Base-by-base conservation (phyloP, 2,888 invertebrate genomes). In the Chaetogeoica ovagalla region DNA sequence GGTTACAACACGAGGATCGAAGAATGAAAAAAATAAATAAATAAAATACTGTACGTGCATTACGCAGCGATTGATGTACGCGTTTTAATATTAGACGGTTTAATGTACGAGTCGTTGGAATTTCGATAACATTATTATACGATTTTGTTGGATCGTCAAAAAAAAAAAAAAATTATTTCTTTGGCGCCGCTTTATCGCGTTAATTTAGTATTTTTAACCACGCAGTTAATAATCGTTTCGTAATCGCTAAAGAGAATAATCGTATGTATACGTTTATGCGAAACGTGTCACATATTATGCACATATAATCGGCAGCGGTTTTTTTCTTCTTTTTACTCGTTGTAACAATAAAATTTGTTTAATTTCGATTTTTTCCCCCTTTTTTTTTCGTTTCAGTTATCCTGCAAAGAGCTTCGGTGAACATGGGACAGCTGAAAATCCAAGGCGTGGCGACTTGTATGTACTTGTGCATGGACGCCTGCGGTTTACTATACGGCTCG, bases 391-490 rank as follows among this genome's bases (percentile, higher is more conserved):
- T 86, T 85, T 90, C 89, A 92, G 92, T 91, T 82, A 91, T 92
- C 86, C 88, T 92, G 85, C 91, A 91, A 87, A 89, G 92, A 86
- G 90, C 89, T 83, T 90, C 92, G 83, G 90, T 91, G 84, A 90
- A 90, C 87, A 90, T 91, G 86, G 94, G 94, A 87, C 92, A 92
- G 89, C 90, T 95, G 88, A 93, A 92, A 89, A 93, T 95, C 87
- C 94, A 94, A 89, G 93, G 94, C 88, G 92, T 93, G 84, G 92
- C 93, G 85, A 94, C 94, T 85, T 94, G 94, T 87, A 90, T 93
- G 87, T 94, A 91, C 90, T 91, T 95, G 87, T 95, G 94, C 88
- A 94, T 95, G 94, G 93, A 94, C 88, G 90, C 91, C 85, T 94
- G 94, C 88, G 94, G 94, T 87, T 89, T 91, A 87, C 91, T 92